Evolutionary conservation across 37 sponge, comb jelly and placozoan species (phyloP), one percentile per base, ranked within the genome.

Genomic region (Axinella damicornis): DNA sequence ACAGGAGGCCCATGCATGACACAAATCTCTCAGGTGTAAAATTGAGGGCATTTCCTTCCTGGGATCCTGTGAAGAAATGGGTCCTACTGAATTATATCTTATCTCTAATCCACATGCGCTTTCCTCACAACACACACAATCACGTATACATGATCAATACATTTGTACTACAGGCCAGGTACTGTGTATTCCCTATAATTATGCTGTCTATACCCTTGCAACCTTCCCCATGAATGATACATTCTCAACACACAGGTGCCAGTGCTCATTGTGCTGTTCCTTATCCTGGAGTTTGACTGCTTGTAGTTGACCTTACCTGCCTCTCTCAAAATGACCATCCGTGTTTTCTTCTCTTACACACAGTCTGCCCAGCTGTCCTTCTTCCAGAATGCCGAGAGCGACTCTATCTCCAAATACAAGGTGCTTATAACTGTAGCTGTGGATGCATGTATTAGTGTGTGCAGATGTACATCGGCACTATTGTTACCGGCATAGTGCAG

Each of bases 231-330:
- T 27, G n/a, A 40, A 30, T 20, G 57, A 14, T 31, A 31, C n/a
- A 31, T 33, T 15, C 15, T 66, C n/a, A n/a, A n/a, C n/a, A n/a
- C n/a, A n/a, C n/a, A 85, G 85, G 69, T 85, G 31, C 85, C 62
- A 0, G 19, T 85, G 14, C 71, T 85, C 27, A 25, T 57, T 38
- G 30, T 85, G 59, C 85, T 85, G 71, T 85, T 85, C 70, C 21
- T 69, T 28, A 39, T 85, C 5, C 35, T 85, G 60, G 56, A 85
- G 87, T 71, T 46, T 38, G 28, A 77, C 15, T 78, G 14, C 78
- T 78, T 24, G 25, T 20, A 25, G 5, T 68, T 4, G 46, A 12
- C 46, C 46, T 9, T 46, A 4, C 31, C 5, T 53, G 60, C n/a
- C 27, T 40, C 5, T 11, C 25, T 69, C 33, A 53, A 11, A 4